Evolutionary conservation across 2,888 invertebrate genomes (phyloP), one percentile per base, ranked within the genome.

Genomic region (Mimas tiliae): DNA sequence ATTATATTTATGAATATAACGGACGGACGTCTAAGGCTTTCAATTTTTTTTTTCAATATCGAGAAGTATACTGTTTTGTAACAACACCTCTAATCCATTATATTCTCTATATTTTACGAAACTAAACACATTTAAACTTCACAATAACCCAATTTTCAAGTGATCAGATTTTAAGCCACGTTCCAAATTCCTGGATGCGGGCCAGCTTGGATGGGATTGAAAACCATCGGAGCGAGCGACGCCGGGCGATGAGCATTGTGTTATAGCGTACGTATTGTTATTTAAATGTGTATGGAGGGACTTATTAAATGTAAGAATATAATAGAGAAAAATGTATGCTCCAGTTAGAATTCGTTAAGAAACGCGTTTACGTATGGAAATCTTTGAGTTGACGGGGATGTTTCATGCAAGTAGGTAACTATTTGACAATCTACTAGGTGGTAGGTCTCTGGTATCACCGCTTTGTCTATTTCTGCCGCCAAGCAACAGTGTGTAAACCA

Each of bases 241-340:
- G 80, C 81, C 84, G 83, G 80, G 83, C 82, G 83, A 80, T 78
- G 83, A 81, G 84, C 83, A 85, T 88, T 89, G 88, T 89, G 71
- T 71, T 70, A 68, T 69, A 64, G 66, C 74, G 73, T 69, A 71
- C 67, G 77, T 80, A 82, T 87, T 87, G 86, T 86, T 87, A 87
- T 86, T 85, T 66, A 66, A 66, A 66, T 66, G 53, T 62, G 66
- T 66, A 66, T 63, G 66, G 48, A 52, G 52, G 66, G 66, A 66
- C 66, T 66, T 66, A 66, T 66, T 66, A 66, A 66, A 63, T 21
- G 62, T 63, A 62, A 63, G 63, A 66, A 63, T 66, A 66, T 66
- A 66, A 62, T 63, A 63, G 51, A 58, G 62, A 52, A 38, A 58
- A 47, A 50, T 66, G 62, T 53, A 50, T 34, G 63, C 55, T 58